Conservation (phyloP, 2,113 vertebrate species). For the Prunella fulvescens region DNA sequence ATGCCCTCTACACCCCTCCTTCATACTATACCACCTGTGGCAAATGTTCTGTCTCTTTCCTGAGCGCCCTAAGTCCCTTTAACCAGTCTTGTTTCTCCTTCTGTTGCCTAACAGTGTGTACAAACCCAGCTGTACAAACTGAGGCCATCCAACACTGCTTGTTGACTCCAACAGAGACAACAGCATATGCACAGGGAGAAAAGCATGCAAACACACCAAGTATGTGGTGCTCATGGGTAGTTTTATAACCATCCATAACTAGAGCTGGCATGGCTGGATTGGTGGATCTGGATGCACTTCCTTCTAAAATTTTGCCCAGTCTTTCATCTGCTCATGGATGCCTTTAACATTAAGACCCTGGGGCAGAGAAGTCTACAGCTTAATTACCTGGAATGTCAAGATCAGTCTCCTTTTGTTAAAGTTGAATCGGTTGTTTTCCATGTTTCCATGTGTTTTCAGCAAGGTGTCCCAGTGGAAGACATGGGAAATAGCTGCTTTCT, state of each 20-base stretch:
- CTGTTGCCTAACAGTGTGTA: background rate
- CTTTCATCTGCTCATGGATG: background rate
- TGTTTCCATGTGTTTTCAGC: background rate
- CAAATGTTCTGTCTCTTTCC: background rate
- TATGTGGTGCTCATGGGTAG: background rate
- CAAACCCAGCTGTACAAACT: background rate
- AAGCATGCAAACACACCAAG: background rate
- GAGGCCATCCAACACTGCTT: background rate
- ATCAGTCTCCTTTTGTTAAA: background rate
- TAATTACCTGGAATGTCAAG: background rate
- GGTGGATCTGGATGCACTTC: background rate
- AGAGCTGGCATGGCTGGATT: background rate
- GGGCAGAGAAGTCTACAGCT: background rate
- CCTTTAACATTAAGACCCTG: background rate
- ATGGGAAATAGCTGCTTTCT: background rate
- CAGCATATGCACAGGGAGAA: background rate
- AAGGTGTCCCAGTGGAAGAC: background rate
- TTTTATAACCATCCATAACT: background rate
- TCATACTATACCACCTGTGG: rapidly evolving
- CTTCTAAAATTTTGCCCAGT: background rate
- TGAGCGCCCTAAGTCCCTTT: background rate
- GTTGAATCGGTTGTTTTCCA: background rate
- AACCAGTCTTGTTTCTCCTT: background rate
- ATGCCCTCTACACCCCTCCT: background rate
- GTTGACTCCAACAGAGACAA: background rate